A percentile compares a stretch with the other conserved stretches of the same genome.
Conservation (phyloP, 2,888 invertebrate genomes). For the Phaonia tiefii region DNA sequence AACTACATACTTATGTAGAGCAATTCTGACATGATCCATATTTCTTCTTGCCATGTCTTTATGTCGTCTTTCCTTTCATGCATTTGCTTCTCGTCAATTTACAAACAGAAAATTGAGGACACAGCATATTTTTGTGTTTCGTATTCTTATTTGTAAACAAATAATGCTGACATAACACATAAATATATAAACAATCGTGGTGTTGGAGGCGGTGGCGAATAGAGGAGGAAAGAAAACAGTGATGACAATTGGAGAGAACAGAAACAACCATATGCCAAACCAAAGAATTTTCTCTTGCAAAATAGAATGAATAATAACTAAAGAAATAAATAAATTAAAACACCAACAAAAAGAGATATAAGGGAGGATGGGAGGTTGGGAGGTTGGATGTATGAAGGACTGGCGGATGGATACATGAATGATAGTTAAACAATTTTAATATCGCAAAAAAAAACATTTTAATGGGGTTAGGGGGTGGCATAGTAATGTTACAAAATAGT, state of each 20-base stretch:
- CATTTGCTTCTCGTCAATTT: neutral
- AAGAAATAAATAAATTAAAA: no score
- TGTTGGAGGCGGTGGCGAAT: neutral
- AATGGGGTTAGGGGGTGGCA: no score
- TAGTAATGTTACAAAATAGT: no score
- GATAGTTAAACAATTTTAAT: no score
- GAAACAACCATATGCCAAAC: neutral
- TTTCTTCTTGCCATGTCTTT: no score
- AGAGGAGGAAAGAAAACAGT: constrained; percentile 2
- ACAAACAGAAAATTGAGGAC: constrained; percentile 43
- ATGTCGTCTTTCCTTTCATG: no score
- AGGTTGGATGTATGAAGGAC: constrained; percentile 2
- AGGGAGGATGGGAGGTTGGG: constrained; percentile 3
- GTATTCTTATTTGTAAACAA: constrained; percentile 59
- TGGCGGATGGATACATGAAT: constrained; percentile 33
- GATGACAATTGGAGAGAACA: constrained; percentile 23
- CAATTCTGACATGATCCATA: no score
- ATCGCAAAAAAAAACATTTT: no score
- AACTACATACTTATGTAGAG: no score
- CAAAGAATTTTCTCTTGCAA: no score
- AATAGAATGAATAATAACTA: constrained; percentile 1
- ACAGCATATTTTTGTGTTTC: constrained; percentile 48
- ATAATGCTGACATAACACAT: constrained; percentile 56
- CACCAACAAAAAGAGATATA: no score
- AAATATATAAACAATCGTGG: constrained; percentile 15